Base-by-base conservation (phyloP, 2,797 vertebrate genomes). In the Manis crassicaudata region DNA sequence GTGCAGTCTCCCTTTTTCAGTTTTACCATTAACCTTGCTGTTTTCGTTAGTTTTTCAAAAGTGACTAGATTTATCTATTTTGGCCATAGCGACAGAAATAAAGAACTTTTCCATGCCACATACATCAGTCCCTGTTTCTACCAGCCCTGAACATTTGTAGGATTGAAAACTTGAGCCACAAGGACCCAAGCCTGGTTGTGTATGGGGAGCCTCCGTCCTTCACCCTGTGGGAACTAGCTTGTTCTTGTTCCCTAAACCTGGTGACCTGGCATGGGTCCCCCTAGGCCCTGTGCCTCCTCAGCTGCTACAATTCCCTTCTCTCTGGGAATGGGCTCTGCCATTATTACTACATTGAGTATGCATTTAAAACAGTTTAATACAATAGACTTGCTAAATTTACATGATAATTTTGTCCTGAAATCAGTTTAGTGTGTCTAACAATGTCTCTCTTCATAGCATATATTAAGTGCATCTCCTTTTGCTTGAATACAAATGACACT, bases 371-470 rank as follows among this genome's bases (percentile, higher is more conserved):
- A n/a, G 20, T 29, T 84, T 77, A 1, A 5, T 50, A 40, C 32
- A 83, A 50, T 4, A 1, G 16, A 89, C 16, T 11, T 65, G 20
- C 27, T 83, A 14, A 76, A 83, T 60, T 76, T 52, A 68, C 6
- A 21, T 50, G 40, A 52, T n/a, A 27, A 76, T 68, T 83, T 88
- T 77, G n/a, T 23, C 40, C 50, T 80, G 56, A 86, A 32, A 91
- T 52, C 25, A 12, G n/a, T 40, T 50, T 32, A 52, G 10, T 54
- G 43, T 88, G 9, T 73, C 65, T 54, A 90, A 60, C 43, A 10
- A 70, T 40, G 23, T 85, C 80, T 43, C 70, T 94, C 35, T 79
- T 77, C 29, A 13, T n/a, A 32, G 27, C 62, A 50, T 27, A 13
- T 70, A 29, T 77, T 68, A 50, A 85, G 16, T 56, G 29, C 32